These are phyloP conservation scores for Heloderma charlesbogerti DNA, from an alignment of 2,113 vertebrate genomes.

Conservation along the genomic window DNA sequence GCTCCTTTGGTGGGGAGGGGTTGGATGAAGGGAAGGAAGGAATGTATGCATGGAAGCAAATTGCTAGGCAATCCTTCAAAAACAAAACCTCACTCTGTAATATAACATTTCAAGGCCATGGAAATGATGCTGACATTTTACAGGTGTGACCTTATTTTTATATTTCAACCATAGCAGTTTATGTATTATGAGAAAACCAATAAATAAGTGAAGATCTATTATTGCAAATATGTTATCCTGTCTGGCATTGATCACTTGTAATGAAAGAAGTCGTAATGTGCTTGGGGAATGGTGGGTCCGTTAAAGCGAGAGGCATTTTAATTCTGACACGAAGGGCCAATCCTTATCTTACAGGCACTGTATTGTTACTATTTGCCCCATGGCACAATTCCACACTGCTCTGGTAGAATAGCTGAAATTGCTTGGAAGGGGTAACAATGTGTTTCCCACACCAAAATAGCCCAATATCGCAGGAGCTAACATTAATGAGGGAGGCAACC, in stretches of 20 bases:
- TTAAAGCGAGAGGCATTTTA: background rate
- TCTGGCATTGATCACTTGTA: conserved; percentile 19
- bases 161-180: conserved; percentile 58
- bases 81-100: conserved; percentile 51
- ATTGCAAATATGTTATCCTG: conserved; percentile 48
- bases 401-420: background rate
- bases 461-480: background rate
- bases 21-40: background rate
- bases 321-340: background rate
- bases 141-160: conserved; percentile 60
- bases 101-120: conserved; percentile 37
- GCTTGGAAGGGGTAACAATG: background rate
- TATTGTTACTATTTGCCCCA: background rate
- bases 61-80: conserved; percentile 28
- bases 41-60: background rate
- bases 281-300: background rate
- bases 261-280: background rate
- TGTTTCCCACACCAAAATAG: background rate
- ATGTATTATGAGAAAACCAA: conserved; percentile 59
- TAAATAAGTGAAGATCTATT: conserved; percentile 65
- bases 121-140: conserved; percentile 61
- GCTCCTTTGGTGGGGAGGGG: background rate
- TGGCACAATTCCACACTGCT: background rate
- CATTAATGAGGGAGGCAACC: background rate
- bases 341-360: too few relatives aligned